Percentiles rank a stretch among this genome's conserved stretches.
These are phyloP conservation scores for Stichopus horrens DNA, from an alignment of 53 echinoderm and acorn worm species.

Conservation along the genomic window DNA sequence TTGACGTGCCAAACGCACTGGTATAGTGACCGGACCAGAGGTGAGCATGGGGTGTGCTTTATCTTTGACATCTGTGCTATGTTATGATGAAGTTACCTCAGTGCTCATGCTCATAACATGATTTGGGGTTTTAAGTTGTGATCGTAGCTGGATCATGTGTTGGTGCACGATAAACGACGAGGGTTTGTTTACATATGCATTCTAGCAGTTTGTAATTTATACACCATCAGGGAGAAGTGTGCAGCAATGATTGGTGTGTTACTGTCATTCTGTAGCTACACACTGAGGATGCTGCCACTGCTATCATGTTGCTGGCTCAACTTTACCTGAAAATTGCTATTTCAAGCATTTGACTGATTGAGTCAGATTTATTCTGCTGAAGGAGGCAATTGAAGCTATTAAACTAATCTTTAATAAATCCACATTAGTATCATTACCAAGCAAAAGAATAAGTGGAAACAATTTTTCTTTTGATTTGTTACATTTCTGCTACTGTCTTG, in stretches of 20 bases:
- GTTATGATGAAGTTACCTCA: not conserved
- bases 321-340: too few species aligned
- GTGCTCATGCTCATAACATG: not conserved
- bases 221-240: not conserved
- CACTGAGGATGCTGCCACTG: not conserved
- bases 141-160: not conserved
- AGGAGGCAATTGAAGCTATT: too few species aligned
- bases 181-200: not conserved
- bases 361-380: too few species aligned
- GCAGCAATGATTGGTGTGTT: not conserved
- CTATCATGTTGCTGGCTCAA: too few species aligned
- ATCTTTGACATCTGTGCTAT: not conserved
- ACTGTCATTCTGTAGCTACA: not conserved
- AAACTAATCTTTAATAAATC: too few species aligned
- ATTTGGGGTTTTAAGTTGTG: not conserved
- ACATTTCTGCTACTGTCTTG: too few species aligned
- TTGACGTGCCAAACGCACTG: constrained; percentile 10
- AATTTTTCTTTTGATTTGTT: too few species aligned
- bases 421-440: too few species aligned
- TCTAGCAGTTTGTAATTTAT: not conserved
- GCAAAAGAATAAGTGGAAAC: too few species aligned
- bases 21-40: not conserved
- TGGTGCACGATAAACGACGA: not conserved
- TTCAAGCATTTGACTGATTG: too few species aligned
- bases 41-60: constrained; percentile 18